Evolutionary conservation across 2,888 invertebrate genomes (phyloP).

Genomic region (Hyposoter dolosus): DNA sequence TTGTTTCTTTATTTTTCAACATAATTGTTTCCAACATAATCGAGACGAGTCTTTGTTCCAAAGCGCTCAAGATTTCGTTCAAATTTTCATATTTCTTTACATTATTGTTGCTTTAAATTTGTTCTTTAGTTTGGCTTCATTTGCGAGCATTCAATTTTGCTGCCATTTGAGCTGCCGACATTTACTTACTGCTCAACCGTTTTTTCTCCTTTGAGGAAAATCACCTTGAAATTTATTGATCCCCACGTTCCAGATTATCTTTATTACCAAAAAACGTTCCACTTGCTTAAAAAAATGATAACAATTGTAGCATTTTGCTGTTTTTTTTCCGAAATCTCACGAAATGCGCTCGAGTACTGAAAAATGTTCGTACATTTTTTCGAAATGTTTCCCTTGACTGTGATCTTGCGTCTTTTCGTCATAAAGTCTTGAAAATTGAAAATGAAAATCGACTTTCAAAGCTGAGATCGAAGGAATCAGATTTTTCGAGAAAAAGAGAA

Average conservation of each 20-base stretch:
- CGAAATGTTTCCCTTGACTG: background rate
- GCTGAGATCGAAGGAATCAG: background rate
- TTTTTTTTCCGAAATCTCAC: background rate
- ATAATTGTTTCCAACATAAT: background rate
- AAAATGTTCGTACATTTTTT: too few species aligned
- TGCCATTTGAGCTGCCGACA: background rate
- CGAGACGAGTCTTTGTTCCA: too few species aligned
- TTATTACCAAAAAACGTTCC: too few species aligned
- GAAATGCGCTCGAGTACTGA: too few species aligned
- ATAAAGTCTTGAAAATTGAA: background rate
- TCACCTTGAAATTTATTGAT: background rate
- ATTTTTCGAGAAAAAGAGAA: background rate
- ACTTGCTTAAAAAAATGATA: background rate
- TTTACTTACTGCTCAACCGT: too few species aligned
- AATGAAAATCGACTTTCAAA: background rate
- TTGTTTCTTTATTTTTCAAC: too few species aligned
- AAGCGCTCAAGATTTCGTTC: too few species aligned
- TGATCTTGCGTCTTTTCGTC: background rate
- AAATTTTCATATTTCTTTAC: background rate
- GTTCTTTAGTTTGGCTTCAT: background rate
- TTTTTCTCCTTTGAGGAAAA: background rate
- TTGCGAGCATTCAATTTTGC: background rate
- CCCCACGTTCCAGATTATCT: background rate
- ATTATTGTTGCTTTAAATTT: background rate
- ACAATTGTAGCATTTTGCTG: background rate